Conservation (phyloP, 1,140 invertebrate species). For the Episyrphus balteatus region DNA sequence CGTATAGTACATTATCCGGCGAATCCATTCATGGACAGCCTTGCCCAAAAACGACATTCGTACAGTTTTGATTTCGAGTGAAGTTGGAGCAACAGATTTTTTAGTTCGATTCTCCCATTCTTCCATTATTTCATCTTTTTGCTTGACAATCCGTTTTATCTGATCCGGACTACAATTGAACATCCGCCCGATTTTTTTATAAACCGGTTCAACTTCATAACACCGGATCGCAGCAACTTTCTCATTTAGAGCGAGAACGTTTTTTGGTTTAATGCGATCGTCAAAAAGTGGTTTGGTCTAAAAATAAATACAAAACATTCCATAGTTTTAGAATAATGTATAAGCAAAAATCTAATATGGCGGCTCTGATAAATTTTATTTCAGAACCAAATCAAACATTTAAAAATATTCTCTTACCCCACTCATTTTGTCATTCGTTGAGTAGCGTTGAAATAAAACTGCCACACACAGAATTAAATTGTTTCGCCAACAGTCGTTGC, state of each 20-base stretch:
- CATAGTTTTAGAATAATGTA: too few relatives aligned
- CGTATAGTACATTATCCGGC: conserved; percentile 35
- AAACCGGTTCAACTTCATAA: conserved; percentile 27
- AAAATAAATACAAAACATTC: not conserved
- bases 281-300: conserved; percentile 12
- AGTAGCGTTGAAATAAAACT: too few relatives aligned
- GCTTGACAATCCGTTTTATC: conserved; percentile 31
- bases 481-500: too few relatives aligned
- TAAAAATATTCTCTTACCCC: too few relatives aligned
- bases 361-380: too few relatives aligned
- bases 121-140: conserved; percentile 23
- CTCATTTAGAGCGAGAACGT: conserved; percentile 30
- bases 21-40: conserved; percentile 32
- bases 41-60: conserved; percentile 27
- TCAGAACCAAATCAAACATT: too few relatives aligned
- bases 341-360: too few relatives aligned
- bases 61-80: conserved; percentile 27
- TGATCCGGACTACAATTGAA: conserved; percentile 35
- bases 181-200: conserved; percentile 29
- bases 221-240: conserved; percentile 30
- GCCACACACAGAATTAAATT: too few relatives aligned
- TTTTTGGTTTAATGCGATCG: conserved; percentile 33
- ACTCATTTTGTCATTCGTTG: too few relatives aligned
- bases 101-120: conserved; percentile 31
- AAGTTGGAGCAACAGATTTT: conserved; percentile 23